Evolutionary conservation across 2,113 vertebrate species (phyloP), one percentile per base, ranked within the genome.

Genomic region (Sinocyclocheilus anophthalmus): DNA sequence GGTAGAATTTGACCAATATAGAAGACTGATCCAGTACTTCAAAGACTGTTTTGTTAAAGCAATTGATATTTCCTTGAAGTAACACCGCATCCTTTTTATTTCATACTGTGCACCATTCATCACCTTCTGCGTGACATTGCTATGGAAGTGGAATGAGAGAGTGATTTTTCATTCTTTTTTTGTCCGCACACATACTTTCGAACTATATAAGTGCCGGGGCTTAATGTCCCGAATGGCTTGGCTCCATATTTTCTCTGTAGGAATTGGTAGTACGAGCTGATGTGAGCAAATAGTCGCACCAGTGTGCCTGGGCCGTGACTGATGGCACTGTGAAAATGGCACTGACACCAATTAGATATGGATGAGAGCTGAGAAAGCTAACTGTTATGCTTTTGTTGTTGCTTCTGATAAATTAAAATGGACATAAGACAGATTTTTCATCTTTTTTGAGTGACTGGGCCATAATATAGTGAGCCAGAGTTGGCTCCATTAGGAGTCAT

Each of bases 401-500:
- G 86, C 33, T 14, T 9, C 53, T 89, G 87, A 90, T 87, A 84
- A 93, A 94, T 92, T 72, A 65, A 87, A 91, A 82, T 83, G 83
- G 93, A 94, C 87, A 1, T 72, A 57, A 81, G 85, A 90, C 88
- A 76, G 86, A 81, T 90, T 91, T 92, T 87, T 92, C 92, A 84
- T 92, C 80, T 87, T 84, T 88, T 90, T 83, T 85, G 90, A 91
- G 87, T 91, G 92, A 93, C 89, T 86, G 84, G 45, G 20, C 87
- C 90, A 85, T 90, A 90, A 90, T 70, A 78, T 87, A 45, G 76
- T 67, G 63, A 55, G 72, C 18, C 24, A 91, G 88, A 85, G 76
- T 79, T 78, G 63, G 81, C 65, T 90, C 91, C 88, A 93, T 93
- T 92, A 93, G 90, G 85, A 83, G 72, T 75, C 26, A 50, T 65